Evolutionary conservation across 2,113 vertebrate genomes (phyloP), one percentile per base, ranked within the genome.

Genomic region (Dipodomys stephensi): DNA sequence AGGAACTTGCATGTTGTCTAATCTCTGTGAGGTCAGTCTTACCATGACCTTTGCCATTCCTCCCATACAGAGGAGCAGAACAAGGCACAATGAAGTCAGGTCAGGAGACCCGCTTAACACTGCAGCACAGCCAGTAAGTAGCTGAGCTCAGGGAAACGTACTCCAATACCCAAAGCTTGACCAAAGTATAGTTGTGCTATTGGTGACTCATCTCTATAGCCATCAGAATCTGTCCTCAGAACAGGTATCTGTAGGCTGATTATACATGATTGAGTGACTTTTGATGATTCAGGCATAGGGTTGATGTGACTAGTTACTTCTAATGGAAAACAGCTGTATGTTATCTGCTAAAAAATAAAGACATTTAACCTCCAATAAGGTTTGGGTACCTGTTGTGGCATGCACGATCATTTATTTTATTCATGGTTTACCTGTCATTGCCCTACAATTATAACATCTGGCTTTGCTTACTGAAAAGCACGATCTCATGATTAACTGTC

Each of bases 381-480:
- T 71, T 84, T 68, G 64, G 18, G 44, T 83, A 64, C 28, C 76
- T 92, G 39, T 32, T 35, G 18, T 82, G 76, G 68, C 57, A 28
- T 65, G 1, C 27, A 65, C 11, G 81, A 73, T 87, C 18, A 82
- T 82, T 64, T 82, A 73, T 35, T 90, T 90, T 62, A 85, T 76
- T 60, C 95, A 25, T 46, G 46, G 18, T 92, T 93, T 87, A 53
- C 81, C 65, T 90, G 64, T 74, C 78, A 57, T 44, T 93, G 82
- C 84, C 76, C 76, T 92, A 28, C 22, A 46, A 16, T 3, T 12
- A 49, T n/a, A 76, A 62, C 91, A 90, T 67, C 93, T 97, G 90
- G 67, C 79, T 89, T 89, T 82, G 49, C 93, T 88, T 85, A 64
- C 27, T 16, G n/a, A 82, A 82, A 91, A 93, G 60, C 23, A 65